Evolutionary conservation across 2,888 invertebrate genomes (phyloP), one percentile per base, ranked within the genome.

Genomic region (Lithophane socia): DNA sequence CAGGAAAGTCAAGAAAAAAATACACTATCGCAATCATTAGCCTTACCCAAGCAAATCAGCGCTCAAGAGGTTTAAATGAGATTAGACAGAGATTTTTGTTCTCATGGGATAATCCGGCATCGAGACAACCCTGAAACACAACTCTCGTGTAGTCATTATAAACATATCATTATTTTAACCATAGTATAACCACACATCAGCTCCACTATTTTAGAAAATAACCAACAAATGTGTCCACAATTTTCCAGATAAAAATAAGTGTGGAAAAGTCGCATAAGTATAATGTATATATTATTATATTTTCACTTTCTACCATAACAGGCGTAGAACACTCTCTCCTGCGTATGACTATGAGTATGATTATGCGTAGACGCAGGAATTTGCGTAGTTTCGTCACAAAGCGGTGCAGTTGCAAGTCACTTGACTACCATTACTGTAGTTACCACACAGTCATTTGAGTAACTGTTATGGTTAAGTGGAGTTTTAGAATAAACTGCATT

Each of bases 271-370:
- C n/a, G 9, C 37, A 18, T 66, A 83, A 24, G 58, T 69, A 68
- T 76, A 79, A 85, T 73, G 73, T 29, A 29, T 82, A 77, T 75
- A 60, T 70, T 75, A 60, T 70, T 77, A 82, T 83, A 73, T 79
- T 85, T 75, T 80, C 68, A 84, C 88, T 87, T 88, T 87, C 87
- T 77, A 81, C 47, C 49, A 66, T 42, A 77, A 64, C 69, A 58
- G 56, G 74, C 52, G n/a, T 76, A 54, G 52, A 75, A 24, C 64
- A 71, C 83, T 87, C 86, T 88, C 86, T 77, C 86, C 72, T 75
- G 61, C 44, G 73, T 58, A 71, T 75, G 52, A n/a, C 52, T 67
- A 37, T 37, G 67, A 37, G 64, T 77, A 71, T 85, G 77, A 67
- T 75, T 73, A 61, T 85, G 72, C 83, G 82, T 78, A 70, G 77